These are phyloP conservation scores for Phoxinus phoxinus DNA, from an alignment of 2,113 vertebrate genomes.

Conservation along the genomic window DNA sequence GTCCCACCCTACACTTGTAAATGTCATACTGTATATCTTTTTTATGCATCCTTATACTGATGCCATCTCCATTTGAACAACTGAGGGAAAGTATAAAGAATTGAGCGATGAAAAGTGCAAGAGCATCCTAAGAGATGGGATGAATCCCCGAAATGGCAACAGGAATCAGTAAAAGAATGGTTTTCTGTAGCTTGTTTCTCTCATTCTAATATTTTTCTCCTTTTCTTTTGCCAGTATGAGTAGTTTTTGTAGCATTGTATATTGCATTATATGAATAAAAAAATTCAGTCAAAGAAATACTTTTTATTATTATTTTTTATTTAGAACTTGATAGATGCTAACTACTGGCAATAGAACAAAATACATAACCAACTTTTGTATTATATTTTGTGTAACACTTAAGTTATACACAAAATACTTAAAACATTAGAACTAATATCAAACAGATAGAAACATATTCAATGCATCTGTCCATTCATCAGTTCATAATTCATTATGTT, in stretches of 20 bases:
- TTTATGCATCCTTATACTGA: slow-evolving; percentile 21
- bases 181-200: slow-evolving; percentile 27
- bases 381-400: not conserved
- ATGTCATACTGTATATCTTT: slow-evolving; percentile 49
- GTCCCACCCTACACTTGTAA: slow-evolving; percentile 23
- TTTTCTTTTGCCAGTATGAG: slow-evolving; percentile 3
- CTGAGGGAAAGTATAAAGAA: slow-evolving; percentile 18
- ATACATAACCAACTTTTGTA: no score
- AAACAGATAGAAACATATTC: not conserved
- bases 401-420: not conserved
- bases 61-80: slow-evolving; percentile 44
- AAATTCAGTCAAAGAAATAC: not conserved
- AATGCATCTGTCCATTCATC: not conserved
- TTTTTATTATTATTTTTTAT: not conserved
- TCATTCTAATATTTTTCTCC: not conserved
- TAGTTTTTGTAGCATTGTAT: not conserved
- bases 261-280: not conserved
- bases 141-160: not conserved
- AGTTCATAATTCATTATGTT: not conserved
- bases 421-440: not conserved
- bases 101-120: slow-evolving; percentile 4
- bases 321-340: not conserved
- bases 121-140: not conserved
- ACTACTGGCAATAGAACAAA: not conserved
- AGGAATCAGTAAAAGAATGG: not conserved